Evolutionary conservation across 1,140 invertebrate genomes (phyloP).

Genomic region (Drosophila grimshawi): DNA sequence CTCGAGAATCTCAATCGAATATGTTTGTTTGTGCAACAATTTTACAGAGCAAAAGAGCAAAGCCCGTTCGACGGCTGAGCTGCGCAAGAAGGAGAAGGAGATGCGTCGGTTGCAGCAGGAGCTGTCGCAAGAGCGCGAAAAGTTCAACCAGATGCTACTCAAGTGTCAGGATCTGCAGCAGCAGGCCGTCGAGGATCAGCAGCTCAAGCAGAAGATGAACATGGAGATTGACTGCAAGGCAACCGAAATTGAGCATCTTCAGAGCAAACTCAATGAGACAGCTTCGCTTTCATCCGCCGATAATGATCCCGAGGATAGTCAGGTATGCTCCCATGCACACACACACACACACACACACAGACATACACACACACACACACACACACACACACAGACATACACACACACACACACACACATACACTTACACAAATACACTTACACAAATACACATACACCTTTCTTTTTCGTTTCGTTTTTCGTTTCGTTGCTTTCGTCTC

Average conservation of each 20-base stretch:
- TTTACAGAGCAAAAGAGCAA: constrained; percentile 88
- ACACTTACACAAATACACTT: constrained; percentile 6
- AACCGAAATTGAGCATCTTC: constrained; percentile 96
- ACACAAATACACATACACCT: constrained; percentile 15
- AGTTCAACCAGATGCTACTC: constrained; percentile 93
- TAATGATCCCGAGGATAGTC: constrained; percentile 91
- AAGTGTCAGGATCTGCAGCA: constrained; percentile 94
- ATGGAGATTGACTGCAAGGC: constrained; percentile 98
- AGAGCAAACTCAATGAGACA: constrained; percentile 94
- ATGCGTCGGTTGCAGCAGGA: constrained; percentile 97
- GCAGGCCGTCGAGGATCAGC: constrained; percentile 88
- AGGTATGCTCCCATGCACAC: constrained; percentile 56
- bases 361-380: constrained; percentile 11
- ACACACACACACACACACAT: constrained; percentile 3
- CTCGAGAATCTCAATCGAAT: not conserved
- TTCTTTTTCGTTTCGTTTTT: constrained; percentile 3
- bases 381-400: constrained; percentile 20
- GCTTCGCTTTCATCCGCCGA: constrained; percentile 95
- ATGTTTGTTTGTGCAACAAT: not conserved
- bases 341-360: constrained; percentile 30
- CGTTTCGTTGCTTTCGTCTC: not conserved
- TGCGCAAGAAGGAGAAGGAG: constrained; percentile 97
- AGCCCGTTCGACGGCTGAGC: constrained; percentile 90
- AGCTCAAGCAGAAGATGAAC: constrained; percentile 91
- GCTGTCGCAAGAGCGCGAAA: constrained; percentile 96